Conservation (phyloP, 2,113 vertebrate species). For the Aix galericulata region DNA sequence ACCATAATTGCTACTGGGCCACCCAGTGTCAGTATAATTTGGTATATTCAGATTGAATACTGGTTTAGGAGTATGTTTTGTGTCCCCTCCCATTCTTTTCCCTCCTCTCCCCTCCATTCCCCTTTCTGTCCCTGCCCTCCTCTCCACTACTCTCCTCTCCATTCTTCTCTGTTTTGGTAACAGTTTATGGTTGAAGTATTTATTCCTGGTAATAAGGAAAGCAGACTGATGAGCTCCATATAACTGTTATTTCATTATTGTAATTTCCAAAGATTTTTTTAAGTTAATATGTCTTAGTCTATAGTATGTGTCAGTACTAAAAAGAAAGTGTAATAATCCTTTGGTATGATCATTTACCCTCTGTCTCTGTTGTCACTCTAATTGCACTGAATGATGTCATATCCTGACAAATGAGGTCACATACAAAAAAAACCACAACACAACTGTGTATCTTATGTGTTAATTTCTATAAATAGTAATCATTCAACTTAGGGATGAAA, state of each 20-base stretch:
- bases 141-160: too few relatives aligned
- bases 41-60: not conserved
- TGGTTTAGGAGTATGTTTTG: not conserved
- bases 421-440: not conserved
- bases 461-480: conserved; percentile 40
- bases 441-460: not conserved
- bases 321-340: not conserved
- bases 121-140: too few relatives aligned
- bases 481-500: conserved; percentile 7
- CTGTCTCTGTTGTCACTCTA: conserved; percentile 25
- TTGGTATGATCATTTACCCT: not conserved
- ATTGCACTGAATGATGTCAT: conserved; percentile 21
- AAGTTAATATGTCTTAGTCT: not conserved
- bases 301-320: not conserved
- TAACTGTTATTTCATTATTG: not conserved
- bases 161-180: not conserved
- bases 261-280: not conserved
- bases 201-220: not conserved
- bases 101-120: not conserved
- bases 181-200: not conserved
- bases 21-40: not conserved
- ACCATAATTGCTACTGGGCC: not conserved
- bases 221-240: not conserved
- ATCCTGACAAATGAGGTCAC: conserved; percentile 28
- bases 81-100: accelerated